Evolutionary conservation across 2,113 vertebrate species (phyloP), one percentile per base, ranked within the genome.

Genomic region (Girardinichthys multiradiatus): DNA sequence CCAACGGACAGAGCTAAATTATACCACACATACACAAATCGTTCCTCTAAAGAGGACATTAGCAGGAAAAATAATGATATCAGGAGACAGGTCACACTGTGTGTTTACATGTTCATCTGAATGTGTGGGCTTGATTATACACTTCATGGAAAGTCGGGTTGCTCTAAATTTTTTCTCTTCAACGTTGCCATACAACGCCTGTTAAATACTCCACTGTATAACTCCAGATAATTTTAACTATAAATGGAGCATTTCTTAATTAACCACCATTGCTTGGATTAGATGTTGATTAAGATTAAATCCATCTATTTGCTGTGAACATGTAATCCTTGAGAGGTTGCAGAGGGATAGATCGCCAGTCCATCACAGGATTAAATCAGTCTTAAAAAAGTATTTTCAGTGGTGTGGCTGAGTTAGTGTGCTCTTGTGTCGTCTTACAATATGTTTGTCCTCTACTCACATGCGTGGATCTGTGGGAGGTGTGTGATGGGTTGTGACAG

Each of bases 1-100:
- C 79, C 45, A 54, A 24, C 71, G 82, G 65, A 73, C 14, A 12
- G 54, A 11, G 30, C 78, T 79, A 72, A 86, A 81, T 85, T 79
- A 66, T 68, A 72, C 51, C 70, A 51, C 78, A 51, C 68, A 57
- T 30, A 1, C 62, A 68, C 70, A 79, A 37, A 69, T 62, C 68
- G 72, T 77, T 79, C 68, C 85, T 85, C 84, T 57, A 68, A 74
- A 84, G 81, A 79, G 65, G 69, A 65, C 70, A 82, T 84, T 82
- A 82, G 85, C 68, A 64, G 65, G 74, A 76, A 75, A 68, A 76
- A 76, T 54, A 64, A 13, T 51, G 57, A 82, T 62, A 35, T 64
- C 86, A 60, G 57, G 86, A 74, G 80, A 83, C 72, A 64, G 66
- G 35, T 3, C 57, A 29, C 62, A 48, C 12, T 30, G 30, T 33